A percentile compares a stretch with the other conserved stretches of the same genome.
Conservation (phyloP, 2,888 invertebrate genomes). For the Pachliopta kotzebuea region DNA sequence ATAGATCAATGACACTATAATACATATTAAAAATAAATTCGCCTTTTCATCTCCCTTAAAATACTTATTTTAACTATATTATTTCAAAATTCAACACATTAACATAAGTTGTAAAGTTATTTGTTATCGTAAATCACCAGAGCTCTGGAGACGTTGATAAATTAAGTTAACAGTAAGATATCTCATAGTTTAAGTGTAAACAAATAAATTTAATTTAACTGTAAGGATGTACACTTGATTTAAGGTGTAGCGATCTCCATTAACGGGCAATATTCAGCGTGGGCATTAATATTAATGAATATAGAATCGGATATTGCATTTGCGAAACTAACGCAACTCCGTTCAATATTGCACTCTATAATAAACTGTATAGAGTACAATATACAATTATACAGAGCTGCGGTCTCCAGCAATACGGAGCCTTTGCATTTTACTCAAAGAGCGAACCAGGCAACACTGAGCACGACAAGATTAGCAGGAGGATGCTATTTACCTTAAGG, state of each 20-base stretch:
- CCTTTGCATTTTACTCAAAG: conserved; percentile 10
- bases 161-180: conserved; percentile 19
- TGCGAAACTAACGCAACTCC: neutral
- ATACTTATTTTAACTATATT: too few species aligned
- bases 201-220: conserved; percentile 11
- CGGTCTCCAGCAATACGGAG: neutral
- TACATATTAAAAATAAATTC: too few species aligned
- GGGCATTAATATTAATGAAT: conserved; percentile 23
- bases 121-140: neutral
- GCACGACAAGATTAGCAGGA: conserved; percentile 18
- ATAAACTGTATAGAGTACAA: neutral
- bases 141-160: conserved; percentile 17
- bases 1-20: too few species aligned
- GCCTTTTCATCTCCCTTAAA: too few species aligned
- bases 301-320: conserved; percentile 20
- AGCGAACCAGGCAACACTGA: conserved; percentile 7
- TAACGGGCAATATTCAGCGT: conserved; percentile 13
- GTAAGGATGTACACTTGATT: conserved; percentile 1
- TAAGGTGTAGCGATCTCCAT: conserved; percentile 11
- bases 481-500: conserved; percentile 16
- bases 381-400: neutral
- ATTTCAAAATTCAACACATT: neutral
- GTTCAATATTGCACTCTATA: conserved; percentile 12
- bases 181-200: conserved; percentile 5
- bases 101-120: neutral